A percentile compares a stretch with the other conserved stretches of the same genome.
phyloP scores from a whole-genome alignment of 2,888 invertebrate species.

The Coenonympha arcania region DNA sequence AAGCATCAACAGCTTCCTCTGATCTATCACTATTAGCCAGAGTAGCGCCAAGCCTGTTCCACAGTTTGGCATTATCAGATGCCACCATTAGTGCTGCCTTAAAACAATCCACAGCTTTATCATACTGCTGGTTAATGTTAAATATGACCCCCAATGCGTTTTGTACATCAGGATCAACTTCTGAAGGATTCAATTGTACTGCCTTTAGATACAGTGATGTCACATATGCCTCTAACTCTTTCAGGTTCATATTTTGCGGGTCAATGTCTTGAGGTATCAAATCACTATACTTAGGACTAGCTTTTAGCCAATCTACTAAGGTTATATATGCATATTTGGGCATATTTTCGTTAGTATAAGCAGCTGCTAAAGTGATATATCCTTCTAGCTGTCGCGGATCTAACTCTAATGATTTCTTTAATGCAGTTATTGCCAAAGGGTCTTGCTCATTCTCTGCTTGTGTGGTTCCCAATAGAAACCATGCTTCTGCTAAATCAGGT shows the following conservation, averaged over 20 bases:
- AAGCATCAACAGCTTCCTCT: constrained; percentile 97
- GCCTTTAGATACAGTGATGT: constrained; percentile 85
- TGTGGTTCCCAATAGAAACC: constrained; percentile 90
- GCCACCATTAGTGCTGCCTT: constrained; percentile 88
- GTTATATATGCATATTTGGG: constrained; percentile 90
- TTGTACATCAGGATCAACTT: constrained; percentile 92
- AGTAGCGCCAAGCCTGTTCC: constrained; percentile 98
- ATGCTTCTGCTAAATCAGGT: constrained; percentile 84
- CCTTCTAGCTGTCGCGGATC: constrained; percentile 87
- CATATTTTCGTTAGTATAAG: constrained; percentile 96
- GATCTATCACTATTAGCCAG: constrained; percentile 95
- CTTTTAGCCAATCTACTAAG: constrained; percentile 83
- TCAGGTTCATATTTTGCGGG: constrained; percentile 55
- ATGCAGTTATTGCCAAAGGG: constrained; percentile 91
- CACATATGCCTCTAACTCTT: constrained; percentile 74
- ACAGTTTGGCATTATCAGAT: constrained; percentile 88
- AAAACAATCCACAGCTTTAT: constrained; percentile 98
- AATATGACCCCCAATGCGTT: constrained; percentile 96
- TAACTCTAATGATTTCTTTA: constrained; percentile 86
- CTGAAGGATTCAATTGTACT: constrained; percentile 81
- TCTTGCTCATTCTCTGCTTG: constrained; percentile 99
- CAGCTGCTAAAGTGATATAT: constrained; percentile 92
- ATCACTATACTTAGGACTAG: constrained; percentile 87
- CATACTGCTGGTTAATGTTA: constrained; percentile 93
- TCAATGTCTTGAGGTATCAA: constrained; percentile 75